A percentile compares a stretch with the other conserved stretches of the same genome.
Conservation (phyloP, 2,113 vertebrate species). For the rabbit (Oryctolagus cuniculus) region mOryCun1.1 NC_091432.1:63327001-63327500, state of each 20-base stretch:
- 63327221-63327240: neutral
- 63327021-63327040: conserved; percentile 44
- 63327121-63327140: neutral
- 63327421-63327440: too few species aligned
- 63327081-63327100: neutral
- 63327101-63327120: neutral
- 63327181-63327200: neutral
- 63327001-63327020: neutral
- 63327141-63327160: neutral
- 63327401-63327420: too few species aligned
- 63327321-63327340: too few species aligned
- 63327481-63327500: too few species aligned
- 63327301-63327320: neutral
- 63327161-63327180: neutral
- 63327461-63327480: too few species aligned
- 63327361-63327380: too few species aligned
- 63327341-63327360: too few species aligned
- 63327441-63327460: too few species aligned
- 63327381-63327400: too few species aligned
- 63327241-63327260: neutral
- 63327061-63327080: neutral
- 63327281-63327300: neutral
- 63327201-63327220: neutral
- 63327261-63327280: neutral
- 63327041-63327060: neutral